These are phyloP conservation scores for Pollenia griseotomentosa DNA, from an alignment of 2,888 invertebrate genomes.

Conservation along the genomic window DNA sequence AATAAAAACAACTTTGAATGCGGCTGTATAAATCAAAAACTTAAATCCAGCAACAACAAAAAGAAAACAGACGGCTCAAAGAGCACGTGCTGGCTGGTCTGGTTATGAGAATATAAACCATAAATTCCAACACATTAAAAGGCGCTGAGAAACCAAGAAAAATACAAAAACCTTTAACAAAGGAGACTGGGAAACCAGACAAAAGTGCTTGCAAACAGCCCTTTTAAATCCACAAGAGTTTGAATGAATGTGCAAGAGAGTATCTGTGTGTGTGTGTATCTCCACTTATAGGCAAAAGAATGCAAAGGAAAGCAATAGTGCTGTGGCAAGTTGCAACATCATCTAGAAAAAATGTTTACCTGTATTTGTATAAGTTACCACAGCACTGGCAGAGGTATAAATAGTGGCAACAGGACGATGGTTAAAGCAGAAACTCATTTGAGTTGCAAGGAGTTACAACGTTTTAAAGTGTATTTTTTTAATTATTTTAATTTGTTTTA, in stretches of 20 bases:
- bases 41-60: slow-evolving; percentile 30
- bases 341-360: slow-evolving; percentile 61
- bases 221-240: slow-evolving; percentile 19
- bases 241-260: background rate
- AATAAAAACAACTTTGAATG: slow-evolving; percentile 27
- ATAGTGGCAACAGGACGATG: slow-evolving; percentile 78
- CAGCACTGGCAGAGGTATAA: slow-evolving; percentile 77
- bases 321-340: slow-evolving; percentile 53
- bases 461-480: slow-evolving; percentile 16
- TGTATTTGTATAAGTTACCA: slow-evolving; percentile 72
- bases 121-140: slow-evolving; percentile 71
- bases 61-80: slow-evolving; percentile 52
- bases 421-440: slow-evolving; percentile 77
- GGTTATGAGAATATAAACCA: slow-evolving; percentile 42
- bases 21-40: slow-evolving; percentile 45
- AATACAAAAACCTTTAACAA: slow-evolving; percentile 44
- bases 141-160: slow-evolving; percentile 41
- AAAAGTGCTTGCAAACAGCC: slow-evolving; percentile 25
- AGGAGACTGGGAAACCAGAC: slow-evolving; percentile 66
- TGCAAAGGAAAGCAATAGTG: slow-evolving; percentile 72
- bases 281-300: slow-evolving; percentile 59
- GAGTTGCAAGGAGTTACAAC: slow-evolving; percentile 75
- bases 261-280: background rate
- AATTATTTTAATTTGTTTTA: slow-evolving; percentile 19
- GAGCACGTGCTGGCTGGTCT: slow-evolving; percentile 81